Percentiles rank a stretch among this genome's conserved stretches.
Evolutionary conservation across 1,140 invertebrate species (phyloP).

Genomic region (Triops longicaudatus): DNA sequence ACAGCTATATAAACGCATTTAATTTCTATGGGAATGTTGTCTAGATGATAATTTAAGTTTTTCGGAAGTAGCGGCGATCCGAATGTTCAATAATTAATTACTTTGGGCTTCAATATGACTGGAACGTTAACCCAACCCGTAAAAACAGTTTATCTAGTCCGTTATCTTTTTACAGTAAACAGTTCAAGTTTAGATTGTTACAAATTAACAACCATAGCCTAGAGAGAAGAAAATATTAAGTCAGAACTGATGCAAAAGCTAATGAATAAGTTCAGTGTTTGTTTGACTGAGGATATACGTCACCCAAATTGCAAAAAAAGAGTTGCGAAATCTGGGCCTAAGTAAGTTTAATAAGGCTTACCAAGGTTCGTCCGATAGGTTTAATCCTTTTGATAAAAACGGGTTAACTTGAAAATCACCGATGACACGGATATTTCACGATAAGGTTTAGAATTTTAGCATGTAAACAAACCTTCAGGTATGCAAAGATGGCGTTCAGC

Average conservation of each 20-base stretch:
- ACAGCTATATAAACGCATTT: no score
- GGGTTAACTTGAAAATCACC: background rate
- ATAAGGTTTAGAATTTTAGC: background rate
- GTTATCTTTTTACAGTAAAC: no score
- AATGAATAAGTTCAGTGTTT: background rate
- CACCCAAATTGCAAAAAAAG: background rate
- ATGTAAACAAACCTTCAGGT: slow-evolving; percentile 15
- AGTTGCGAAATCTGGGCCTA: background rate
- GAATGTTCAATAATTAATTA: no score
- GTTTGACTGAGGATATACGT: background rate
- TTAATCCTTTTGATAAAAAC: background rate
- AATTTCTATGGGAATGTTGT: no score
- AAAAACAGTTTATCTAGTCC: no score
- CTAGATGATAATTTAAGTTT: no score
- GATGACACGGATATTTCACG: slow-evolving; percentile 6
- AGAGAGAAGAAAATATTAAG: background rate
- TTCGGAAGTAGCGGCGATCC: no score
- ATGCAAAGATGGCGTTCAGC: slow-evolving; percentile 10
- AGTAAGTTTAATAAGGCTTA: background rate
- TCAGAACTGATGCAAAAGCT: no score
- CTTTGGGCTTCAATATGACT: no score
- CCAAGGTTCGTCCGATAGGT: slow-evolving; percentile 10
- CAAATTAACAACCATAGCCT: background rate
- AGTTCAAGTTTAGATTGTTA: no score
- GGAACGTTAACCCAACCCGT: no score